Percentiles rank a stretch among this genome's conserved stretches.
These are phyloP conservation scores for Lysiphlebus fabarum DNA, from an alignment of 1,140 invertebrate genomes.

Conservation along the genomic window DNA sequence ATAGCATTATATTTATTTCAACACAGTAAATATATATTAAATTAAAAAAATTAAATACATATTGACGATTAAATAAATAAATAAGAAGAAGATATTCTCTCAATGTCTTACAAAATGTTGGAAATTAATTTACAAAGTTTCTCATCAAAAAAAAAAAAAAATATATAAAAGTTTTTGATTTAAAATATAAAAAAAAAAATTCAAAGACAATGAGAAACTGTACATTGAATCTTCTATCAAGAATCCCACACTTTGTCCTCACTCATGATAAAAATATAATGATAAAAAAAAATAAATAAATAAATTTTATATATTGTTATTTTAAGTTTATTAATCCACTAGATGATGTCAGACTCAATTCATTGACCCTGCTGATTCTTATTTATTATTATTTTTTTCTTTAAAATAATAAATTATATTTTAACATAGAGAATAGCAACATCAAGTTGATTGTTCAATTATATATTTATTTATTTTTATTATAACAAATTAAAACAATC, in stretches of 20 bases:
- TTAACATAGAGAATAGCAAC: too few species aligned
- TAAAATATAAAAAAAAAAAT: not conserved
- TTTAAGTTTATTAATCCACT: not conserved
- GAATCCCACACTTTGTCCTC: constrained; percentile 4
- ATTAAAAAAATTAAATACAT: too few species aligned
- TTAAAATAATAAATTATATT: too few species aligned
- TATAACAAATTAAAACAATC: too few species aligned
- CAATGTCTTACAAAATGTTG: constrained; percentile 21
- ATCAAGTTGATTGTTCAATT: too few species aligned
- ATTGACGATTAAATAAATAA: too few species aligned
- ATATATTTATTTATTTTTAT: too few species aligned
- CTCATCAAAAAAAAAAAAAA: not conserved
- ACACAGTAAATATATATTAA: too few species aligned
- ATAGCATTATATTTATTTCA: too few species aligned
- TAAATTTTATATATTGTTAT: not conserved
- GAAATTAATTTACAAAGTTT: constrained; percentile 18
- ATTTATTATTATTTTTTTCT: not conserved
- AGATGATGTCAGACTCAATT: constrained; percentile 2
- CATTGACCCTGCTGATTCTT: not conserved
- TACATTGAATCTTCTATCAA: constrained; percentile 15
- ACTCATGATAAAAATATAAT: not conserved
- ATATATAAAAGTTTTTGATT: not conserved
- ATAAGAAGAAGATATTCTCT: not conserved
- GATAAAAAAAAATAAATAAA: not conserved
- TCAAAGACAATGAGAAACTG: constrained; percentile 19